Conservation (phyloP, 2,113 vertebrate species). For the Corythornis cristatus region DNA sequence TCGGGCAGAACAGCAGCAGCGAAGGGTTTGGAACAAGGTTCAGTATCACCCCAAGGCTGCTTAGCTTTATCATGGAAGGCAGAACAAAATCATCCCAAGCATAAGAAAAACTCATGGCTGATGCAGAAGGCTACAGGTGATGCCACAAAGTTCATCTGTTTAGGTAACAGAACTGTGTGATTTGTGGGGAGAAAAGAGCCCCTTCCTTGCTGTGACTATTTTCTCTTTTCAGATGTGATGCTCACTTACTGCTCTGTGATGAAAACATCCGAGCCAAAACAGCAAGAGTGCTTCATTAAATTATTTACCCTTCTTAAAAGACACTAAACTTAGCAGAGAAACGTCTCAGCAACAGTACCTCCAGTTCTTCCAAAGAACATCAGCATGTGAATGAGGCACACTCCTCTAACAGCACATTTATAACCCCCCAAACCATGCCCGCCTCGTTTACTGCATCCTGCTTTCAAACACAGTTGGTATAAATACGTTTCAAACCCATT, state of each 20-base stretch:
- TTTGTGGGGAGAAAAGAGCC: not conserved
- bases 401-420: not conserved
- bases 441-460: not conserved
- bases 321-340: not conserved
- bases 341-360: accelerated
- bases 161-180: not conserved
- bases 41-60: accelerated
- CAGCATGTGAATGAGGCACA: accelerated
- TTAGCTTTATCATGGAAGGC: not conserved
- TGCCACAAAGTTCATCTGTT: not conserved
- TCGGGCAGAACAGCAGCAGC: not conserved
- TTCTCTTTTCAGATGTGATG: not conserved
- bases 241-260: not conserved
- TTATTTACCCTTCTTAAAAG: not conserved
- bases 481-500: not conserved
- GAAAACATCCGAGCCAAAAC: not conserved
- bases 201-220: not conserved
- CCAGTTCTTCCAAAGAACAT: not conserved
- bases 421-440: accelerated
- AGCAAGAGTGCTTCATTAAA: not conserved
- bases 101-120: not conserved
- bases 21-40: not conserved
- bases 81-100: not conserved
- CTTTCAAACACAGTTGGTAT: not conserved
- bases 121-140: not conserved